Percentiles rank a stretch among this genome's conserved stretches.
phyloP scores from a whole-genome alignment of 2,113 vertebrate species.

The Falco punctatus region DNA sequence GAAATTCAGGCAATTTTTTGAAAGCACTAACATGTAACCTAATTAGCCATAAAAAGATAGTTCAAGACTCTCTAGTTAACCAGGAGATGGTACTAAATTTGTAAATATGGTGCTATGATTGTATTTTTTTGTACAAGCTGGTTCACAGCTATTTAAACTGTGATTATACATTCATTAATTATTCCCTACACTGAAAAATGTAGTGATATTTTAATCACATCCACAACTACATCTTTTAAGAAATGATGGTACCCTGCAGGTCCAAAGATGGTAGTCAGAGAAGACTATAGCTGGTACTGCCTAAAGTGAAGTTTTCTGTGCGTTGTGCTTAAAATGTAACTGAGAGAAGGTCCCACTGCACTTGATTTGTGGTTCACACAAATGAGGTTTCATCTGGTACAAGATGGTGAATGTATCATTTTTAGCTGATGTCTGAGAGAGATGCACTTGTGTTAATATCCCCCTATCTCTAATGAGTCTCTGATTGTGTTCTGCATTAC shows the following conservation, averaged over 20 bases:
- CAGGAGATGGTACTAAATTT: constrained; percentile 73
- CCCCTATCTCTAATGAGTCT: not conserved
- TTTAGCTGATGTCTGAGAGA: constrained; percentile 6
- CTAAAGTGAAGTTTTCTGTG: not conserved
- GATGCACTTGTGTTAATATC: not conserved
- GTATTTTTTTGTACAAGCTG: constrained; percentile 70
- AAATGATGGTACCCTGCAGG: not conserved
- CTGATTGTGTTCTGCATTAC: not conserved
- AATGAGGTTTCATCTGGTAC: constrained; percentile 29
- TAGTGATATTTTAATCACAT: constrained; percentile 62
- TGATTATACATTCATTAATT: constrained; percentile 65
- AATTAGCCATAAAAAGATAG: constrained; percentile 77
- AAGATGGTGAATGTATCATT: constrained; percentile 35
- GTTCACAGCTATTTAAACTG: constrained; percentile 71
- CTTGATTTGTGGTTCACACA: constrained; percentile 19
- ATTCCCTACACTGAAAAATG: constrained; percentile 57
- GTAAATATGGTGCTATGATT: constrained; percentile 80
- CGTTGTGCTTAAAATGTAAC: not conserved
- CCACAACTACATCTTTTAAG: not conserved
- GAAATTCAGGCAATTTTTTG: constrained; percentile 78
- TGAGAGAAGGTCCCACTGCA: not conserved
- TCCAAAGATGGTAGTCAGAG: not conserved
- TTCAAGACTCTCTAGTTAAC: constrained; percentile 60
- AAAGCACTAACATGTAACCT: constrained; percentile 70
- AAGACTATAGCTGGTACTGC: not conserved